Base-by-base conservation (phyloP, 2,797 vertebrate species). In the Rhabdophis nuchalis region DNA sequence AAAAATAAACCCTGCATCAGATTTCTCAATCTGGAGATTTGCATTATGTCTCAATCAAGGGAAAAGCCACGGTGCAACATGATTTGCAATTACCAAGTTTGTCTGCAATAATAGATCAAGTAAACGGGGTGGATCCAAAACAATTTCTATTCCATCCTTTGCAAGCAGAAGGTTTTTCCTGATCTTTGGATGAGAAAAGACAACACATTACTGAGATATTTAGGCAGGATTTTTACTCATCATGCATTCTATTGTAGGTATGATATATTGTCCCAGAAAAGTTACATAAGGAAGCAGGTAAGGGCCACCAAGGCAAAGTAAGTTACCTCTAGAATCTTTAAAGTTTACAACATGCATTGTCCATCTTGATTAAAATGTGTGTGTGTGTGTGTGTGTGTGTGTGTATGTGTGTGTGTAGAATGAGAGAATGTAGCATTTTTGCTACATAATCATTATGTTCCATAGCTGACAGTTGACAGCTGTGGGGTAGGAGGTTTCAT, bases 21-120 rank as follows among this genome's bases (percentile, higher is more conserved):
- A 90, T 93, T 95, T 96, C 92, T 94, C 94, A 96, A 95, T 85
- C 92, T 0, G 0, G 54, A 54, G 68, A 92, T 90, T 90, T 90
- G 77, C 56, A 54, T 90, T 50, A 53, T 53, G 27, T 88, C 92
- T 90, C 77, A 93, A 87, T 90, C 61, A 77, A 87, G 85, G 41
- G 61, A 52, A 64, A 77, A 90, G 41, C 53, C 29, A 77, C 14
- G 5, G 41, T 50, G 32, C 23, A 86, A 85, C 25, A n/a, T 68
- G 46, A 9, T 50, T 27, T n/a, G 16, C 25, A 50, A 82, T 46
- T 82, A 25, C 10, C 41, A 11, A 2, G 77, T 46, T 46, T 82
- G 41, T 46, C 41, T 82, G 10, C 36, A 46, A 46, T 46, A 82
- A 82, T 25, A 8, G 23, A 29, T 46, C 20, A 89, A 64, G 14